These are phyloP conservation scores for Silurus asotus DNA, from an alignment of 2,113 vertebrate species.

Conservation along the genomic window DNA sequence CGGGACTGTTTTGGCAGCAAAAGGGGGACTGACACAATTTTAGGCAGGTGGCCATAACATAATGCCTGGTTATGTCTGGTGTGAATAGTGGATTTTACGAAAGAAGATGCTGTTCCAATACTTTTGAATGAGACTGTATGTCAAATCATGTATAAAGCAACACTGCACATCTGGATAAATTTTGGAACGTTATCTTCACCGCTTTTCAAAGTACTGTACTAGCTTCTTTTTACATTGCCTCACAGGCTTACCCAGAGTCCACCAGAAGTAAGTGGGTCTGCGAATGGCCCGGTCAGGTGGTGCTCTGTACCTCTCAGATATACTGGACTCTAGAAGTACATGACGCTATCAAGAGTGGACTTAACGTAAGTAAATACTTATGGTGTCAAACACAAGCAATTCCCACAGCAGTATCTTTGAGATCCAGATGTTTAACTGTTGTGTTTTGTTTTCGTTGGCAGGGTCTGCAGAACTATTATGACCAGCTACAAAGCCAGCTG, in stretches of 20 bases:
- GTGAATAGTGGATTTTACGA: too few relatives aligned
- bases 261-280: conserved; percentile 85
- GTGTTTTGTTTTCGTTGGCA: conserved; percentile 34
- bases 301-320: conserved; percentile 94
- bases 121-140: too few relatives aligned
- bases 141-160: too few relatives aligned
- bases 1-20: too few relatives aligned
- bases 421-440: not conserved
- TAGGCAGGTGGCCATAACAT: too few relatives aligned
- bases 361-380: conserved; percentile 71
- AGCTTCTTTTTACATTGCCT: conserved; percentile 14
- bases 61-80: too few relatives aligned
- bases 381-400: not conserved
- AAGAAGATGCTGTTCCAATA: too few relatives aligned
- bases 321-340: conserved; percentile 94
- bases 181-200: not conserved
- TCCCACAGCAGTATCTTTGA: not conserved
- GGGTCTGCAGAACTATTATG: conserved; percentile 76
- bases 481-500: conserved; percentile 83
- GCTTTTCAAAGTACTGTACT: not conserved
- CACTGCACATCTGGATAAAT: too few relatives aligned
- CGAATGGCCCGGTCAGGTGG: conserved; percentile 96
- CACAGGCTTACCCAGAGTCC: conserved; percentile 85
- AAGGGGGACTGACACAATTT: too few relatives aligned
- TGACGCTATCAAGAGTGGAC: conserved; percentile 77